These are phyloP conservation scores for Pantherophis guttatus DNA, from an alignment of 2,113 vertebrate species.

Conservation along the genomic window DNA sequence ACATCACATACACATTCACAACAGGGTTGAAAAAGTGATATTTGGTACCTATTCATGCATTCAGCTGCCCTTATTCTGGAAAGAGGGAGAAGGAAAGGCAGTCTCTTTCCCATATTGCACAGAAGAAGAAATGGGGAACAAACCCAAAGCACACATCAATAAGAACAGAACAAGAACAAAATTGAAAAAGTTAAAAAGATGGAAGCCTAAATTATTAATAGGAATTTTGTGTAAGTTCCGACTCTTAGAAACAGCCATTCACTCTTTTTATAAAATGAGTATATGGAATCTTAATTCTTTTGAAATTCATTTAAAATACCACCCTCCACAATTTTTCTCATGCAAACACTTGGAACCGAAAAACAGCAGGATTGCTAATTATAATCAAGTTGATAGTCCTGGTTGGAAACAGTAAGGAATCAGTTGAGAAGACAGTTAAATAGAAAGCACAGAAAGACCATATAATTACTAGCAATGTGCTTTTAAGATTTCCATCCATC, in stretches of 20 bases:
- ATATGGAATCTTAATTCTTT: neutral
- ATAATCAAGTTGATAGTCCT: neutral
- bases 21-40: constrained; percentile 61
- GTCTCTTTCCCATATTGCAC: constrained; percentile 75
- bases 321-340: neutral
- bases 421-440: neutral
- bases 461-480: neutral
- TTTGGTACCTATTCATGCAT: constrained; percentile 85
- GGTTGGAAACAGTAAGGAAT: neutral
- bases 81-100: constrained; percentile 70
- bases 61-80: constrained; percentile 74
- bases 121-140: constrained; percentile 67
- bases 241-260: neutral
- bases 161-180: constrained; percentile 76
- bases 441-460: neutral
- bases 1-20: constrained; percentile 50
- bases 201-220: neutral
- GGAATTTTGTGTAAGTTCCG: neutral
- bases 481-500: neutral
- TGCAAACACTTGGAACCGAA: neutral
- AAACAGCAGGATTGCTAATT: neutral
- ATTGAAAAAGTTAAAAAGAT: constrained; percentile 55
- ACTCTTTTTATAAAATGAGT: neutral
- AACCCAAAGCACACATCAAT: constrained; percentile 69
- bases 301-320: neutral